Percentiles rank a stretch among this genome's conserved stretches.
These are phyloP conservation scores for Mormoops blainvillei DNA, from an alignment of 2,113 vertebrate genomes.

Conservation along the genomic window DNA sequence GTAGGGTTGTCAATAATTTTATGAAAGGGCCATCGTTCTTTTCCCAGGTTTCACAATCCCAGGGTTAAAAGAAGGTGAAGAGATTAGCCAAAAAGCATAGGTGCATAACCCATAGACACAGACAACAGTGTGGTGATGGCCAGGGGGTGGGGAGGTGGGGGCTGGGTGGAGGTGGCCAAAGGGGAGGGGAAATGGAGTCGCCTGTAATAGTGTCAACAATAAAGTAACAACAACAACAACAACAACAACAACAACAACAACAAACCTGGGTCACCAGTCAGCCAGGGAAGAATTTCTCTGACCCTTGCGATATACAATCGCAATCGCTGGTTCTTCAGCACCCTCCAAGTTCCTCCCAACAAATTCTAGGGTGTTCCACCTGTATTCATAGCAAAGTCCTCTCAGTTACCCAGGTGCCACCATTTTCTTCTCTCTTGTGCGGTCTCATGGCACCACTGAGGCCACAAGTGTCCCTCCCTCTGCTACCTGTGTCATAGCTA, in stretches of 20 bases:
- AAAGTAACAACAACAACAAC: too few relatives aligned
- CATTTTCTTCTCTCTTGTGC: not conserved
- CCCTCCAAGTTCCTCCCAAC: not conserved
- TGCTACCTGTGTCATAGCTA: not conserved
- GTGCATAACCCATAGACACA: too few relatives aligned
- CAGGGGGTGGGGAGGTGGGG: too few relatives aligned
- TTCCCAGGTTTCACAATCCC: not conserved
- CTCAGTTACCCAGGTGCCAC: not conserved
- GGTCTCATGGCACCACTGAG: not conserved
- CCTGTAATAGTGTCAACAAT: too few relatives aligned
- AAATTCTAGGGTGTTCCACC: not conserved
- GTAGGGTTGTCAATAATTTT: too few relatives aligned
- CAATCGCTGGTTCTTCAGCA: not conserved
- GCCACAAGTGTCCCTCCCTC: not conserved
- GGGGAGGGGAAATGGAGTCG: too few relatives aligned
- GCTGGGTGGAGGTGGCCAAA: too few relatives aligned
- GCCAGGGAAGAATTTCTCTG: not conserved
- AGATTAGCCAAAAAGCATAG: too few relatives aligned
- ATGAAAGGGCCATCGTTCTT: not conserved
- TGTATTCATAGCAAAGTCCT: not conserved
- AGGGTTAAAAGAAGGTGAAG: not conserved
- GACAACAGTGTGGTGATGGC: too few relatives aligned
- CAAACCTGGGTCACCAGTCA: not conserved
- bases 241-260: too few relatives aligned
- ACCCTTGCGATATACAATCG: not conserved